Evolutionary conservation across 2,797 vertebrate species (phyloP).

Genomic region (Holocentrus rufus): DNA sequence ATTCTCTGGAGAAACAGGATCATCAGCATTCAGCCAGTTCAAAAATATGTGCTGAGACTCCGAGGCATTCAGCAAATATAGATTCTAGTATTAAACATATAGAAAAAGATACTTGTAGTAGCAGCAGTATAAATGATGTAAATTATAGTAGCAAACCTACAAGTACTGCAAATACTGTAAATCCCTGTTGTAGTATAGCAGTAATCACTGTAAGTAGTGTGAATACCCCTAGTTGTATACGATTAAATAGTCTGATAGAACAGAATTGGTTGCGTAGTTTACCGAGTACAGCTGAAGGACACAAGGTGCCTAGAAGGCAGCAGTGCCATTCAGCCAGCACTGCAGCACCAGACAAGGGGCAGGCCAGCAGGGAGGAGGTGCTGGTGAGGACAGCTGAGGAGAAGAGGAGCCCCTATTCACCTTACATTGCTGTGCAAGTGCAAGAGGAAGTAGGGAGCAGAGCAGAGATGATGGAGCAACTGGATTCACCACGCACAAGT

Average conservation of each 20-base stretch:
- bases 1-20: constrained; percentile 12
- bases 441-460: background rate
- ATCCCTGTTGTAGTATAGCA: background rate
- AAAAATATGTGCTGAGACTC: constrained; percentile 5
- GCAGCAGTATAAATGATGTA: background rate
- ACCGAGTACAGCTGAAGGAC: background rate
- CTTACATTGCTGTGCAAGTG: background rate
- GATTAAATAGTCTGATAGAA: constrained; percentile 1
- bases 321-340: constrained; percentile 19
- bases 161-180: constrained; percentile 6
- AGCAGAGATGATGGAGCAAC: background rate
- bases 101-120: background rate
- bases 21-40: background rate
- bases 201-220: constrained; percentile 1
- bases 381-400: background rate
- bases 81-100: background rate
- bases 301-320: constrained; percentile 11
- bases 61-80: background rate
- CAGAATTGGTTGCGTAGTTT: constrained; percentile 21
- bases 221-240: constrained; percentile 13
- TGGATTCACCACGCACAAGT: background rate
- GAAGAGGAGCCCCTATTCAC: constrained; percentile 12
- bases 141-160: background rate
- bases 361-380: constrained; percentile 26
- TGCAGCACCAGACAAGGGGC: constrained; percentile 20